Base-by-base conservation (phyloP, 2,797 vertebrate species). In the Centropyge bicolor region DNA sequence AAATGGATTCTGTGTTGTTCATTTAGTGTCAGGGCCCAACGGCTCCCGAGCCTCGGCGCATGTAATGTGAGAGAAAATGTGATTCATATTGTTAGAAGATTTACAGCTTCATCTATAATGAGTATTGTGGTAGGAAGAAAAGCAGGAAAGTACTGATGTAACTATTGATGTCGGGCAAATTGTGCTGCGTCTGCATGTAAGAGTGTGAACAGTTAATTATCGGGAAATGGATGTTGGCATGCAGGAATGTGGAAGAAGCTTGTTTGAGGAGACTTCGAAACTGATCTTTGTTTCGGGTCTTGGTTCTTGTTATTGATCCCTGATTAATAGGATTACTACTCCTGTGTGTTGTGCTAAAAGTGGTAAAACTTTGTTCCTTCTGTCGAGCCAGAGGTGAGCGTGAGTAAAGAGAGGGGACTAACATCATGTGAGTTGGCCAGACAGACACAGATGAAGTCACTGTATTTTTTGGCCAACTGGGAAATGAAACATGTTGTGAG, bases 201-300 rank as follows among this genome's bases (percentile, higher is more conserved):
- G 46, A 56, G 41, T 63, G 62, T 65, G 70, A 80, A 74, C 57
- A n/a, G 69, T 79, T 81, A 54, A 88, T 88, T 88, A 88, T 77
- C 20, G 16, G 70, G 40, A 77, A 86, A 86, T 79, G 69, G 66
- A 83, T 81, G 81, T 19, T 75, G 64, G 68, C 55, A 10, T 36
- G 57, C 24, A 59, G 56, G 56, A 41, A 45, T 10, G 52, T 63
- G 38, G 59, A 73, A 59, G 68, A 35, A 59, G 45, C 41, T 71
- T 46, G 56, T 80, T 74, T 54, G 61, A 69, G 70, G 62, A 72
- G 54, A 49, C 52, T 51, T 83, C 60, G 57, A 6, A 67, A 20
- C 43, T 38, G 55, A 56, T 77, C 60, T 69, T 76, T 80, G 59
- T 73, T 65, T 63, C 5, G 1, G 54, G 31, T 74, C 41, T 57